Percentiles rank a stretch among this genome's conserved stretches.
phyloP scores from a whole-genome alignment of 2,888 invertebrate species.

The Protodeltote pygarga region DNA sequence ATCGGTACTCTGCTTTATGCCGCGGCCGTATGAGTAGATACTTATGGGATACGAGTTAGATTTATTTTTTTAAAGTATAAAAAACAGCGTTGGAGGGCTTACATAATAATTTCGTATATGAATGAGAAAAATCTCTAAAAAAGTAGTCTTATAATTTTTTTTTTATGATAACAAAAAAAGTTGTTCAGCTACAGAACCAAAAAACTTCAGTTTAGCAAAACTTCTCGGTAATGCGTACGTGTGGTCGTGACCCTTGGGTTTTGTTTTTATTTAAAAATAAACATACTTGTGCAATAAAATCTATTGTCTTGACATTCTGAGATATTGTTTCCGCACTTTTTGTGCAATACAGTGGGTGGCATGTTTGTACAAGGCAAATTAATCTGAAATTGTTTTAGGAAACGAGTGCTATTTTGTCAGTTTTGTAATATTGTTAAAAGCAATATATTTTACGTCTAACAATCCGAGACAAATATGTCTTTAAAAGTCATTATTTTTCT shows the following conservation, averaged over 20 bases:
- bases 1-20: conserved; percentile 34
- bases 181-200: too few relatives aligned
- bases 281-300: conserved; percentile 62
- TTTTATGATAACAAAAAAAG: background rate
- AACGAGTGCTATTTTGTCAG: conserved; percentile 30
- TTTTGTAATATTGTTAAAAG: background rate
- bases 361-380: conserved; percentile 22
- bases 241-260: conserved; percentile 66
- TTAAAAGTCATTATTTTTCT: too few relatives aligned
- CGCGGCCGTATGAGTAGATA: conserved; percentile 10
- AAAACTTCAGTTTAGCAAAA: conserved; percentile 25
- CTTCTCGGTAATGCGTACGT: conserved; percentile 59
- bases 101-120: too few relatives aligned
- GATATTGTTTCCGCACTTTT: conserved; percentile 49
- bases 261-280: conserved; percentile 64
- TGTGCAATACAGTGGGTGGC: conserved; percentile 41
- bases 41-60: conserved; percentile 1
- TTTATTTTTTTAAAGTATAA: too few relatives aligned
- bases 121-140: background rate
- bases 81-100: too few relatives aligned
- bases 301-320: conserved; percentile 57
- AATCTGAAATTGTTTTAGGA: conserved; percentile 32
- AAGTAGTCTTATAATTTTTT: background rate
- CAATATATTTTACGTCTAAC: conserved; percentile 23
- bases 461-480: background rate